Conservation (phyloP, 2,888 invertebrate species). For the Hedychridium roseum region DNA sequence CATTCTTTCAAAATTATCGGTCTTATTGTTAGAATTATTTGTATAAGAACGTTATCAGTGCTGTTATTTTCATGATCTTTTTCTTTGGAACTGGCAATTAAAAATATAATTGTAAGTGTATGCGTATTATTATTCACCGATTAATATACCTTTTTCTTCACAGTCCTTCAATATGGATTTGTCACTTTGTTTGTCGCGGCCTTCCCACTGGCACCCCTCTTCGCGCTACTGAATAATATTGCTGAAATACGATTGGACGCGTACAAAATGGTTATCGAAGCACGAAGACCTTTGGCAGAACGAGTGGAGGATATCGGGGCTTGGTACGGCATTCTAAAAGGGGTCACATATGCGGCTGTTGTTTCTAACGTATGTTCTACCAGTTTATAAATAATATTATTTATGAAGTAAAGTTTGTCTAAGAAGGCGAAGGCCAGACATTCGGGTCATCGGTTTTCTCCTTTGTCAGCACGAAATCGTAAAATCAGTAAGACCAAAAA, state of each 20-base stretch:
- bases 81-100: no score
- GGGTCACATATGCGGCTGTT: conserved; percentile 89
- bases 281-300: conserved; percentile 87
- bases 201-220: conserved; percentile 94
- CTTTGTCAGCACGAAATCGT: no score
- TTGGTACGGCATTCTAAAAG: conserved; percentile 90
- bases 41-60: no score
- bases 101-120: no score
- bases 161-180: conserved; percentile 97
- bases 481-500: no score
- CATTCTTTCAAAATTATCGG: no score
- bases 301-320: conserved; percentile 92
- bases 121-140: no score
- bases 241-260: conserved; percentile 95
- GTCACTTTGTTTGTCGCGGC: conserved; percentile 97
- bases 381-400: background rate
- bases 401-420: no score
- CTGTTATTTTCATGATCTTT: no score
- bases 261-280: conserved; percentile 96
- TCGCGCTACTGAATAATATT: conserved; percentile 94
- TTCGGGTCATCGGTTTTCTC: no score
- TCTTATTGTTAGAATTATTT: no score
- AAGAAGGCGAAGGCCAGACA: no score
- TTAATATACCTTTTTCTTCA: background rate
- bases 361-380: conserved; percentile 77